Base-by-base conservation (phyloP, 2,888 invertebrate genomes). In the Achlya flavicornis region DNA sequence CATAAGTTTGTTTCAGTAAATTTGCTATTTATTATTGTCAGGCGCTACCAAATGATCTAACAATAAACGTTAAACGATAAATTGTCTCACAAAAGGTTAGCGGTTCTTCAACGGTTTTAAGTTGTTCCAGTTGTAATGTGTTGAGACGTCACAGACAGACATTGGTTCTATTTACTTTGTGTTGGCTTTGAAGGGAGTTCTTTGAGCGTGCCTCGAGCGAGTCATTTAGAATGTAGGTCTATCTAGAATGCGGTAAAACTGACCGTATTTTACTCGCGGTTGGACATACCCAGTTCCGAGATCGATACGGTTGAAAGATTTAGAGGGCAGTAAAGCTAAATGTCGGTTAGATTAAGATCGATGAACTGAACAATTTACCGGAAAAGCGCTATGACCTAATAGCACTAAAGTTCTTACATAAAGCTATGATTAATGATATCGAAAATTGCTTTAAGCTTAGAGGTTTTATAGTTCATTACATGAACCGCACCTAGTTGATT, bases 1-100 rank as follows among this genome's bases (percentile, higher is more conserved):
- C 79, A 77, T 70, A 70, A 72, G 66, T 59, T 64, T 63, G 66
- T 58, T 61, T 48, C 62, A 63, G 43, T 70, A 68, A 26, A 63
- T 41, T 78, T 80, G 80, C 82, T 83, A 79, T 84, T 84, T 75
- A 73, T 78, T 80, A 72, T 66, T 68, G 71, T 68, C 77, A 87
- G 86, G 84, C 83, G 80, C 71, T 79, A 64, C 33, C 62, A 68
- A 76, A 76, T 76, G 66, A 76, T 72, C 46, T 26, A 61, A 65
- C 73, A 72, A 72, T 74, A 73, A 75, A 72, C 66, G 70, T 61
- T 48, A 65, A 70, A 67, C 72, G 67, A 68, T 74, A 78, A 76
- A 82, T 77, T 76, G 74, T 73, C 66, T 72, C 70, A 75, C 78
- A 76, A 79, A 78, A 72, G 71, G 63, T 72, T 62, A 63, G 61